Conservation (phyloP, 64 coral and sea anemone species). For the Montipora capricornis region DNA sequence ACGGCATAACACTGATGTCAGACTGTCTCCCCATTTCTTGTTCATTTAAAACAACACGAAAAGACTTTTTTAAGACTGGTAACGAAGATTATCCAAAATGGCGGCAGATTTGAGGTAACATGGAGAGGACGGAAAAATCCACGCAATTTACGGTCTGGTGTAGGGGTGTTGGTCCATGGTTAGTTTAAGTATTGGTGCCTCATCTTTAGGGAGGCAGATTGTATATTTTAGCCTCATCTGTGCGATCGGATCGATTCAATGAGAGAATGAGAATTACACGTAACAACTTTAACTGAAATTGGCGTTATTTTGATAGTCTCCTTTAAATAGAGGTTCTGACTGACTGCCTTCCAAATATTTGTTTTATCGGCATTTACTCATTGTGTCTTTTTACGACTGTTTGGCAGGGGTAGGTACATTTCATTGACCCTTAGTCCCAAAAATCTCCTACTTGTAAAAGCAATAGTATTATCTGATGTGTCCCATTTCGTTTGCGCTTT, state of each 20-base stretch:
- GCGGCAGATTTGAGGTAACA: neutral
- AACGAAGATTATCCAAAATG: neutral
- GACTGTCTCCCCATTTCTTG: neutral
- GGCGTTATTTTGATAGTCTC: too few species aligned
- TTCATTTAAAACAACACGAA: neutral
- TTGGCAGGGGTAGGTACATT: too few species aligned
- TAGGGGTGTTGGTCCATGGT: slow-evolving; percentile 47
- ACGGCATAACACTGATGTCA: neutral
- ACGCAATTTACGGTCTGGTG: neutral
- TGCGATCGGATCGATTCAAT: too few species aligned
- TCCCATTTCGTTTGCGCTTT: too few species aligned
- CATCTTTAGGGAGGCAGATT: neutral
- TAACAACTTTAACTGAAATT: too few species aligned
- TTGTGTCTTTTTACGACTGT: too few species aligned
- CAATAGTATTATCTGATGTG: too few species aligned
- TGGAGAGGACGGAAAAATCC: neutral
- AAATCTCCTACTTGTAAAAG: too few species aligned
- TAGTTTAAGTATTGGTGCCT: neutral
- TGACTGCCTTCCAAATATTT: too few species aligned
- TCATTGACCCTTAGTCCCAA: too few species aligned
- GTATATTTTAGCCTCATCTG: neutral
- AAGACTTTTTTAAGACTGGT: neutral
- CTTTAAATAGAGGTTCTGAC: too few species aligned
- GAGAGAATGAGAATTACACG: fast-evolving
- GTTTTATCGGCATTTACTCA: too few species aligned